Conservation (phyloP, 2,113 vertebrate species). For the Trochalopteron elliotii region DNA sequence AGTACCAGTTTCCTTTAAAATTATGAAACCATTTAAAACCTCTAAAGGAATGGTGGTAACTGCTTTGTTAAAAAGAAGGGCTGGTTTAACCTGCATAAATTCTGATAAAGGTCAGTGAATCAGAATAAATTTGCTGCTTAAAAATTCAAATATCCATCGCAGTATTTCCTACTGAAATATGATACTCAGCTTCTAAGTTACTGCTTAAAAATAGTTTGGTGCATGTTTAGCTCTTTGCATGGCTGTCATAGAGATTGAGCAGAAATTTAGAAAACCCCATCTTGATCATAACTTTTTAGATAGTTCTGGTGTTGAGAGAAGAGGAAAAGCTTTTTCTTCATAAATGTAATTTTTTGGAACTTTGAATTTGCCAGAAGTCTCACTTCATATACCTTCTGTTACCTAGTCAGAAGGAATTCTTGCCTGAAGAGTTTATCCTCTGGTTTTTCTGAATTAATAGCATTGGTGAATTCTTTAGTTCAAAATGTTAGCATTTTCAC, state of each 20-base stretch:
- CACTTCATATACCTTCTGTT: not conserved
- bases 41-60: not conserved
- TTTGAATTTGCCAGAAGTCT: not conserved
- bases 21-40: not conserved
- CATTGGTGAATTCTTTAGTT: not conserved
- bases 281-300: not conserved
- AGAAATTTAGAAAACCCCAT: not conserved
- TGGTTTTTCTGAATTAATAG: not conserved
- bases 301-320: not conserved
- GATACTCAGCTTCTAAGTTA: not conserved
- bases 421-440: not conserved
- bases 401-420: not conserved
- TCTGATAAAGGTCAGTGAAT: not conserved
- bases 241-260: not conserved
- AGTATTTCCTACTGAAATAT: not conserved
- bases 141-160: not conserved
- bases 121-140: not conserved
- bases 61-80: not conserved
- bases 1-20: not conserved
- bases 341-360: not conserved
- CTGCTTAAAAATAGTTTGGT: not conserved
- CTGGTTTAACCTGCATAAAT: not conserved
- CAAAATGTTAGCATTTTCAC: not conserved
- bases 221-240: accelerated
- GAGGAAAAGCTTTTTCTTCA: not conserved